Percentiles rank a stretch among this genome's conserved stretches.
Conservation (phyloP, 1,140 invertebrate species). For the Brachionus asplanchnoidis region DNA sequence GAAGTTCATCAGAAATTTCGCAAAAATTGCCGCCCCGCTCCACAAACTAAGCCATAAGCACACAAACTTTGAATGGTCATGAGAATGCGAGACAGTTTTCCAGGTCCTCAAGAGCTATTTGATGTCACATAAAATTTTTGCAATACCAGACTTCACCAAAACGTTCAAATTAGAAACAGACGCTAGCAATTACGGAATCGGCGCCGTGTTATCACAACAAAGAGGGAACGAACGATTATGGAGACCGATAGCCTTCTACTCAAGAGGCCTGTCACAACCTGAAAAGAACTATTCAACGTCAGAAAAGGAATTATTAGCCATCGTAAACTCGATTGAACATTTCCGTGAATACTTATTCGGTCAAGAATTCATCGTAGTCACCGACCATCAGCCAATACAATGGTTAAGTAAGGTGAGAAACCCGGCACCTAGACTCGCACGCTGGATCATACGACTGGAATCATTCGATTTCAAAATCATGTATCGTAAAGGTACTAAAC, state of each 20-base stretch:
- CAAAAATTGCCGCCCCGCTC: too few species aligned
- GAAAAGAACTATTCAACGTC: slow-evolving; percentile 49
- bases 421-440: background rate
- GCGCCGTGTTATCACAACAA: background rate
- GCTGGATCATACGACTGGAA: background rate
- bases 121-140: too few species aligned
- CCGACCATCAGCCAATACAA: slow-evolving; percentile 58
- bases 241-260: background rate
- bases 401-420: slow-evolving; percentile 47
- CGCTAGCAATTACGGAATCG: background rate
- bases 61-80: too few species aligned
- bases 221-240: background rate
- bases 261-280: slow-evolving; percentile 30
- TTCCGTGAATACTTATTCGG: slow-evolving; percentile 57
- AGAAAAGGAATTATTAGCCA: slow-evolving; percentile 51
- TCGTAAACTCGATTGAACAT: slow-evolving; percentile 54
- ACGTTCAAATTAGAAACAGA: too few species aligned
- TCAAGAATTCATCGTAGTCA: slow-evolving; percentile 55
- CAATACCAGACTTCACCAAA: too few species aligned
- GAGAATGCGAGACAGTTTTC: too few species aligned
- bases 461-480: background rate
- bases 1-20: too few species aligned
- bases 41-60: too few species aligned
- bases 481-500: background rate
- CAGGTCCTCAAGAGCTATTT: too few species aligned